Conservation (phyloP, 2,797 vertebrate genomes). For the Ispidina lecontei region DNA sequence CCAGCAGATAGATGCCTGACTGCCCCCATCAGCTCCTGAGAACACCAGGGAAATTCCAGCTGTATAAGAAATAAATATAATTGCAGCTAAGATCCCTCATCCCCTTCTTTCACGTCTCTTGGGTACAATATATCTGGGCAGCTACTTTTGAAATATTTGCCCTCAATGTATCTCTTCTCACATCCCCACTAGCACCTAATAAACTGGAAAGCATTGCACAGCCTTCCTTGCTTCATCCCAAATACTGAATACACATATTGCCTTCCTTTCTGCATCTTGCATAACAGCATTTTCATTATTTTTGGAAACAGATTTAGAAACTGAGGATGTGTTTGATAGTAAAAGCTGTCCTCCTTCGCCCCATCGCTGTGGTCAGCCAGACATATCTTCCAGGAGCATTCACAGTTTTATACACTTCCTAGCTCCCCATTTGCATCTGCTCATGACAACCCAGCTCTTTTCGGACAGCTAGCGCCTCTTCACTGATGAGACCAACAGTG, state of each 20-base stretch:
- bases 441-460: not conserved
- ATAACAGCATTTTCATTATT: not conserved
- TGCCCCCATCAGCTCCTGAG: not conserved
- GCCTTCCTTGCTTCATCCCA: not conserved
- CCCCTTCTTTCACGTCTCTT: not conserved
- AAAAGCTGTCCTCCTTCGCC: not conserved
- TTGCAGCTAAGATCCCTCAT: not conserved
- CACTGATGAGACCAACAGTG: not conserved
- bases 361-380: not conserved
- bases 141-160: constrained; percentile 17
- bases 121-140: not conserved
- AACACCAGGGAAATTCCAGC: constrained; percentile 21
- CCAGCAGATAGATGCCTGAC: not conserved
- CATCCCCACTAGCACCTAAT: not conserved
- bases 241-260: not conserved
- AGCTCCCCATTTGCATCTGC: not conserved
- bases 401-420: not conserved
- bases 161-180: not conserved
- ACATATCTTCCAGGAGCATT: not conserved
- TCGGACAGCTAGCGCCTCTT: not conserved
- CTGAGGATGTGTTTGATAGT: not conserved
- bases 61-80: not conserved
- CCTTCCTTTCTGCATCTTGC: not conserved
- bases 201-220: not conserved
- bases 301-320: not conserved